Base-by-base conservation (phyloP, 2,888 invertebrate genomes). In the Mythimna albipuncta region DNA sequence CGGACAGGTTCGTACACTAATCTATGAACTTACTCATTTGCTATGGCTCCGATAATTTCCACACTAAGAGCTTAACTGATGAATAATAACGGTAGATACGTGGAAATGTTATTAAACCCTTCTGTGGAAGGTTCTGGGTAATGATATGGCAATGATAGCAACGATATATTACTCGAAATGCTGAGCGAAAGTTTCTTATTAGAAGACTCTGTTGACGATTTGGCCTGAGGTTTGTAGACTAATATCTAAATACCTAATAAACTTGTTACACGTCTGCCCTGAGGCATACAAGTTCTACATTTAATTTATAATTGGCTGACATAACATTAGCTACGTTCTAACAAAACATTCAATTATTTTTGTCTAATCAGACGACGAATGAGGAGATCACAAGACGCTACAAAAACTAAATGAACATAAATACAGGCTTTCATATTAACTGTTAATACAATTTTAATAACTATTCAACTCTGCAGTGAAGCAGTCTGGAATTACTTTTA, bases 61-160 rank as follows among this genome's bases (percentile, higher is more conserved):
- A 88, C 87, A 88, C 89, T 90, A 90, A 93, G 91, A 92, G 88
- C 87, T 85, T 76, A 83, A 84, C 88, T 89, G 83, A 89, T 90
- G 87, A 90, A 83, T 81, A 81, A 75, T 87, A 85, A 87, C 84
- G 87, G 89, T 89, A 88, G 82, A 89, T 89, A 75, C 54, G 68
- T 72, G 64, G 74, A 67, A 38, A 75, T 64, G 32, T 76, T 73
- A 71, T 68, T 79, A 74, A 76, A 55, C 75, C 64, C 58, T 79
- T 75, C 63, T 67, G 50, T 73, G 58, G 41, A 69, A 64, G 64
- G 65, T 79, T 65, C 69, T 59, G 35, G 64, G 58, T 62, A 75
- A 72, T 72, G 66, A 71, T 75, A 78, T 64, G 52, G 69, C 66
- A 38, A 63, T 67, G 61, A 63, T 69, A 64, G 52, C 50, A 64